Base-by-base conservation (phyloP, 2,888 invertebrate species). In the Reticulitermes lucifugus region DNA sequence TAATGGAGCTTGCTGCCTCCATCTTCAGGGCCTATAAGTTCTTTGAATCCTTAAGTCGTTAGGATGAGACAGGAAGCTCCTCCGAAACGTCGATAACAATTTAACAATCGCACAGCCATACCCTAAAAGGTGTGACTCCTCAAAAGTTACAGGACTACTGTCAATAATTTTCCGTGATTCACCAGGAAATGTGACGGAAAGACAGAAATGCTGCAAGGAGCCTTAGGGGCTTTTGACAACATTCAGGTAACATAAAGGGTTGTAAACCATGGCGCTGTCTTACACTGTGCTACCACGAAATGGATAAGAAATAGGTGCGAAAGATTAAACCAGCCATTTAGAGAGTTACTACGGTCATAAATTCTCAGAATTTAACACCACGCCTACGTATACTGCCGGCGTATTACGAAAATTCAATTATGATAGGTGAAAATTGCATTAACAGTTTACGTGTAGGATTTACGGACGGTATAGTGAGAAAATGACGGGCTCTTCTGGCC, bases 91-190 rank as follows among this genome's bases (percentile, higher is more conserved):
- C 35, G 35, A 35, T 3, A 35, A 2, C 4, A 35, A 35, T 35
- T 3, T 35, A 35, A 35, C 35, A 35, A 35, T 35, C 35, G 35
- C 35, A 35, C 35, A 35, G 35, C 35, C 35, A 35, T 35, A 35
- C 35, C 35, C 35, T 4, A 35, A 2, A 35, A 35, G 35, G 3
- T 3, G 35, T 35, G 35, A 35, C 2, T 46, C 12, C 46, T 46
- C 46, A 46, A 12, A 41, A 43, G n/a, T 75, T 43, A 77, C 43
- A 41, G 18, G 46, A 25, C 25, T 79, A n/a, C 55, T 18, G 18
- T 79, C 41, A 12, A 79, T 51, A 55, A n/a, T 51, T 79, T 79
- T 79, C 25, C 79, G 51, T 51, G 46, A 79, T 51, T 51, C 12
- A 51, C 18, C n/a, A 51, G 9, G 12, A 65, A 65, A 65, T 65